phyloP scores from a whole-genome alignment of 1,140 invertebrate species.

The Odontomachus brunneus region DNA sequence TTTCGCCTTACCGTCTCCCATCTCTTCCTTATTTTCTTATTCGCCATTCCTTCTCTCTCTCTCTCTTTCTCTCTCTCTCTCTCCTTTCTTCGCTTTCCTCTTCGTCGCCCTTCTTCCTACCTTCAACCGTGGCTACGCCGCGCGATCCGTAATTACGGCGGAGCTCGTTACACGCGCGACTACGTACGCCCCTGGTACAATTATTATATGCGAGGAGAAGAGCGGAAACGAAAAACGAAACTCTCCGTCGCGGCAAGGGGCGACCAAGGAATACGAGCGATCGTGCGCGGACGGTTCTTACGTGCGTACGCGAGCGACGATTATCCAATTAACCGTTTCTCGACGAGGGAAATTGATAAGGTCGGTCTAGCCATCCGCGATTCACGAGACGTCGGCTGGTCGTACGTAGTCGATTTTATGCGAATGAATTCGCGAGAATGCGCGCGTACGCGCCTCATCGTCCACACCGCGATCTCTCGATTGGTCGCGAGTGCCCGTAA shows the following conservation, averaged over 20 bases:
- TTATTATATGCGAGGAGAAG: constrained; percentile 66
- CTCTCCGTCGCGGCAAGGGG: neutral
- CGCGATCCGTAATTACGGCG: constrained; percentile 65
- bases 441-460: too few species aligned
- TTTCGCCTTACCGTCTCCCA: neutral
- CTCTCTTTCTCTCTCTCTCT: neutral
- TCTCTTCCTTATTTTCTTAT: neutral
- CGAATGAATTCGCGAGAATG: neutral
- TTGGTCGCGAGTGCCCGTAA: neutral
- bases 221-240: constrained; percentile 56
- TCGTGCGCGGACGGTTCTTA: constrained; percentile 41
- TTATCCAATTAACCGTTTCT: constrained; percentile 73
- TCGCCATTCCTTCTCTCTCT: neutral
- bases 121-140: neutral
- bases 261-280: constrained; percentile 56
- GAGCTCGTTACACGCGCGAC: constrained; percentile 60
- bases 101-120: neutral
- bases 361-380: constrained; percentile 30
- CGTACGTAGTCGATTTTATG: constrained; percentile 38
- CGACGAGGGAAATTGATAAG: constrained; percentile 68
- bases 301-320: constrained; percentile 41
- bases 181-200: constrained; percentile 36
- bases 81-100: neutral
- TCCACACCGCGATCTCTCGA: neutral
- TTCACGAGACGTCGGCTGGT: constrained; percentile 54